Percentiles rank a stretch among this genome's conserved stretches.
Conservation (phyloP, 1,140 invertebrate genomes). For the Caenorhabditis remanei region DNA sequence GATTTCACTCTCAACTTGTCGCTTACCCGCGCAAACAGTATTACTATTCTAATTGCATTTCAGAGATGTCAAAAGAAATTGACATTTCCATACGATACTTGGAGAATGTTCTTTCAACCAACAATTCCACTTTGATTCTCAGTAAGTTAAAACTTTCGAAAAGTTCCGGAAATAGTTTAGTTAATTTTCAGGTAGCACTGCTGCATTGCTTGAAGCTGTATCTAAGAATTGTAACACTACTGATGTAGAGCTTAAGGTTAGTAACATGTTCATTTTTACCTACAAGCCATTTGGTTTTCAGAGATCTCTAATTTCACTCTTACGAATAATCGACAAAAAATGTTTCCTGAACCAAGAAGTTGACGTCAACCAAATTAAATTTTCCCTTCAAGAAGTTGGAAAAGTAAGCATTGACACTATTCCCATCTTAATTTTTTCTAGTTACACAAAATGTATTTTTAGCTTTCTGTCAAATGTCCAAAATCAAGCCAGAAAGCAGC, state of each 20-base stretch:
- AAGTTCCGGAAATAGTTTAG: background rate
- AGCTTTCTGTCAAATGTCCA: conserved; percentile 33
- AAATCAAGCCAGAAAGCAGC: background rate
- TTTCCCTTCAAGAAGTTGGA: conserved; percentile 41
- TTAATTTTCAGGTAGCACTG: conserved; percentile 31
- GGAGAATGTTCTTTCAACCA: conserved; percentile 52
- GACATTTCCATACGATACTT: conserved; percentile 55
- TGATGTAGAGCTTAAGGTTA: conserved; percentile 16
- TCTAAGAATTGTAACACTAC: conserved; percentile 45
- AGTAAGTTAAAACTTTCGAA: background rate
- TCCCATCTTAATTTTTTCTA: too few species aligned
- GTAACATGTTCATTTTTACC: background rate
- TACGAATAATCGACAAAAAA: conserved; percentile 54
- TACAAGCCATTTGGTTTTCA: background rate
- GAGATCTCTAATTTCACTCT: conserved; percentile 29
- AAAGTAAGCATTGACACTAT: background rate
- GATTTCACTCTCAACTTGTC: background rate
- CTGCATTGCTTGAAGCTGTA: conserved; percentile 42
- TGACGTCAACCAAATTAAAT: conserved; percentile 49
- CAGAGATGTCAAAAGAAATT: conserved; percentile 50
- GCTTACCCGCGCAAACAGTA: conserved; percentile 19
- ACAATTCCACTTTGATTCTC: conserved; percentile 54
- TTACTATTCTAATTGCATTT: conserved; percentile 53
- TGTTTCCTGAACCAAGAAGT: conserved; percentile 47
- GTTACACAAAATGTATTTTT: background rate